Base-by-base conservation (phyloP, 2,113 vertebrate genomes). In the Anarrhichthys ocellatus region DNA sequence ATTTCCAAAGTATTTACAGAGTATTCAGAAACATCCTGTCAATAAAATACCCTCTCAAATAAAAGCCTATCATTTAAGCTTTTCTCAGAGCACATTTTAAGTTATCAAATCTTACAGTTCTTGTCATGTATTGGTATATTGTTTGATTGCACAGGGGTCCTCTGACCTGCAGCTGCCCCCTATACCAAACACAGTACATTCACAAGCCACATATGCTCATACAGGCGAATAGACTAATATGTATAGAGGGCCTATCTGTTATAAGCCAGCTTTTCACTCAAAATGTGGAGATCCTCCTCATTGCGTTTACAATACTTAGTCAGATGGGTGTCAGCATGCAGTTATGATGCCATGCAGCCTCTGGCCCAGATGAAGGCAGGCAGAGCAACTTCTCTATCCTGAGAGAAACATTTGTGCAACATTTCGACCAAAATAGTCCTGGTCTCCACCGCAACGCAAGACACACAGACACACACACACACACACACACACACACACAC, bases 371-470 rank as follows among this genome's bases (percentile, higher is more conserved):
- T 85, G 80, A 85, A 83, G 82, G 79, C 64, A 70, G 36, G 80
- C 56, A 73, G 38, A 76, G 81, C 76, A 68, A 62, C 78, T 73
- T 75, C 87, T 88, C 73, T 32, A 61, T 1, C 70, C 90, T 90
- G 86, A 91, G 90, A 90, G 91, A 92, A 88, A 92, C 92, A 92
- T 93, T 94, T 94, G 91, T 92, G 91, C 91, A 93, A 91, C 91
- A 87, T 92, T 94, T 91, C 62, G 70, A 92, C 92, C 81, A 79
- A 93, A 94, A 93, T 93, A 94, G 93, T 88, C 76, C 88, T 82
- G 86, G 85, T 86, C 89, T 86, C 32, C 87, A 93, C 92, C 92
- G 91, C 93, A 92, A 73, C 89, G 88, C 77, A 50, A 86, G 86
- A 70, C 71, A 65, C 73, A 64, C 71, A 76, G 27, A 27, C 27